Base-by-base conservation (phyloP, 1,140 invertebrate species). In the Bathynomus jamesi region DNA sequence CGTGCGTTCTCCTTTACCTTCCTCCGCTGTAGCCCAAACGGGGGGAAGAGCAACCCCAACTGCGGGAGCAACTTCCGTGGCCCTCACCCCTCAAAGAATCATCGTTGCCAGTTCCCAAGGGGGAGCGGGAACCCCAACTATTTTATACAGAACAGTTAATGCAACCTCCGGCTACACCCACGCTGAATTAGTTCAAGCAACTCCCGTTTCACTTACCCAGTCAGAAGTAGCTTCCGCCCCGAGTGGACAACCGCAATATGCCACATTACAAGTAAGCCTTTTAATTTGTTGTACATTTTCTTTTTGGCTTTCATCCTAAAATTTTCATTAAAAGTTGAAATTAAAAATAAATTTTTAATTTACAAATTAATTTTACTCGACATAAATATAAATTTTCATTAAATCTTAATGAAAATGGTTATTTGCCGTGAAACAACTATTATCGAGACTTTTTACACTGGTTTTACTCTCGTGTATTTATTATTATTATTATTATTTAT, bases 151-250 rank as follows among this genome's bases (percentile, higher is more conserved):
- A 61, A 78, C 72, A 69, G 72, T 65, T 11, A 63, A 67, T 10
- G 63, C 67, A 25, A 71, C 70, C 28, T 46, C 78, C 63, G 64
- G 67, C 40, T 67, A 82, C 79, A 70, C 79, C 80, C 63, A 81
- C 80, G 63, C 80, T 77, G 70, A 82, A 80, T 69, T 77, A 80
- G 73, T 80, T 71, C 79, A 85, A 68, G 81, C 84, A 21, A 83
- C 83, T 76, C 82, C 85, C n/a, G 82, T 65, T 78, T 81, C 25
- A 72, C 81, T 69, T 81, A 30, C 71, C 11, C 61, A 72, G 4
- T 7, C 32, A 46, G 66, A 71, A 24, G 46, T 69, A 53, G 29
- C 32, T 46, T 27, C 61, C 24, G 30, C 71, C 3, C 17, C 71
- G 28, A 30, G 32, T 65, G 32, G 46, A 10, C 75, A 76, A 27